Evolutionary conservation across 2,797 vertebrate genomes (phyloP).

Genomic region (Telmatherina bonti): DNA sequence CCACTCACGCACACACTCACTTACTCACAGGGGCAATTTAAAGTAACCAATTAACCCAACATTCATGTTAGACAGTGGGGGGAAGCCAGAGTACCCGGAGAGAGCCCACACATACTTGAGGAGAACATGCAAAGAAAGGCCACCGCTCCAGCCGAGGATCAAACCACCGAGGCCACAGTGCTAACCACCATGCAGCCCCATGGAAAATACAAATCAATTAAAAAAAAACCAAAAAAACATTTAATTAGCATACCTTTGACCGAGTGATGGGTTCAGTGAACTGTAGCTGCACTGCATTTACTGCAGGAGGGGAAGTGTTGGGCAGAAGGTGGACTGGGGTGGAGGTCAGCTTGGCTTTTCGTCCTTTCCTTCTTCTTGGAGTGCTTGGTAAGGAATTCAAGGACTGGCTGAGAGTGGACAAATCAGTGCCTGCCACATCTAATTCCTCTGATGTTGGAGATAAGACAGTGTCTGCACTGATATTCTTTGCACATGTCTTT

Average conservation of each 20-base stretch:
- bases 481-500: neutral
- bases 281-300: conserved; percentile 1
- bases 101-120: no score
- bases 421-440: neutral
- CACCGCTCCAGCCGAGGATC: no score
- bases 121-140: no score
- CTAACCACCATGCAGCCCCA: no score
- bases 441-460: conserved; percentile 15
- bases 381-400: conserved; percentile 3
- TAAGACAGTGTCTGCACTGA: neutral
- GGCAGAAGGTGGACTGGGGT: conserved; percentile 44
- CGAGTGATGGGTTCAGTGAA: conserved; percentile 11
- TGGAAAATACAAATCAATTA: no score
- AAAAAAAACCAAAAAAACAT: no score
- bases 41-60: no score
- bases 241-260: conserved; percentile 35
- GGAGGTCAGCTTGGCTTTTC: conserved; percentile 33
- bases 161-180: no score
- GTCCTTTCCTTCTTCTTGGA: conserved; percentile 42
- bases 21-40: no score
- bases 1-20: no score
- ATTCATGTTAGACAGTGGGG: no score
- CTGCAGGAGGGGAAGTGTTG: neutral
- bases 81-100: no score
- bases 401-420: neutral